Base-by-base conservation (phyloP, 2,797 vertebrate genomes). In the Cacajao melanocephalus region DNA sequence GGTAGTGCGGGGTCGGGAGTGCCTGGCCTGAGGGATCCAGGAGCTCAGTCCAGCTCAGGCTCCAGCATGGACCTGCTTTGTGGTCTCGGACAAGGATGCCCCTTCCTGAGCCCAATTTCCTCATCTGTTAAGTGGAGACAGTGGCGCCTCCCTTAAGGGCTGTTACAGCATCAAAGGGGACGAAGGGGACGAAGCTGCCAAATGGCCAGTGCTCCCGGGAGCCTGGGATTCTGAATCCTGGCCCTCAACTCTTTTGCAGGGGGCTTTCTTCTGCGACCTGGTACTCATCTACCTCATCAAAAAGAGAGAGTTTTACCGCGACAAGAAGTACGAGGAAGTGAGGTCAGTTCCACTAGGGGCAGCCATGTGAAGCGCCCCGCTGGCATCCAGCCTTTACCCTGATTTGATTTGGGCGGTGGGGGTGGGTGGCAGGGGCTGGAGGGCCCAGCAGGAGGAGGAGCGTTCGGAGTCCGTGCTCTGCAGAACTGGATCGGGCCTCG, bases 251-350 rank as follows among this genome's bases (percentile, higher is more conserved):
- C 48, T 98, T 48, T 98, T 99, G 85, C 97, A 99, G 99, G 99
- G 99, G 48, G 99, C 99, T 78, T 99, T 99, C 98, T 98, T 98
- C 91, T 99, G 99, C 83, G 99, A 99, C 96, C 98, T 99, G 98
- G 99, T 99, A 73, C 99, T 99, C 41, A 98, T 99, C 44, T 99
- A 99, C 98, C 98, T 99, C 98, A 99, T 99, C 98, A 99, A 99
- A 98, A 99, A 99, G 14, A 99, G 99, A 94, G 99, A 99, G 83
- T 99, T 99, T 95, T 99, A 99, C 98, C 97, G 99, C 75, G 99
- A 99, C 96, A 99, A 99, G 97, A 99, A 99, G 97, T 99, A 99
- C 33, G 99, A 99, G 98, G 99, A 99, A 99, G 99, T 99, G 87
- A 99, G 99, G 99, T 99, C 99, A 95, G 99, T 98, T 58, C 24